Base-by-base conservation (phyloP, 2,888 invertebrate species). In the Troglohyphantes excavatus region DNA sequence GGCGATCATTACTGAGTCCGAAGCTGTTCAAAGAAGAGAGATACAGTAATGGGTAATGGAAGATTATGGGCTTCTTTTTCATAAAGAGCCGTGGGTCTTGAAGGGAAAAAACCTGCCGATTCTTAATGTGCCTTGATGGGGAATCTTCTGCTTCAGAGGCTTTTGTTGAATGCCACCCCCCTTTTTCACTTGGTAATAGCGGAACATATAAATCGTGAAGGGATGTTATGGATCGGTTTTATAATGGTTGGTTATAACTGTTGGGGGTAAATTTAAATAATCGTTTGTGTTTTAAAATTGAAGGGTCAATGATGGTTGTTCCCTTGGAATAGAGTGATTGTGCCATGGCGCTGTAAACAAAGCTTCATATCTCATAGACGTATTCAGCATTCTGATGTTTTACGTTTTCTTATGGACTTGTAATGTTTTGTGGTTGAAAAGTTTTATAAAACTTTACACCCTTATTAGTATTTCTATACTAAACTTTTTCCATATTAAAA, bases 1-100 rank as follows among this genome's bases (percentile, higher is more conserved):
- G 43, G 9, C 26, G 81, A 81, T 81, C 27, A 68, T 68, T 53
- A 53, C 81, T 23, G 53, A 68, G 46, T 46, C 53, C 68, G 53
- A 53, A 27, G 21, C 23, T 53, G 26, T 46, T 26, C 39, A 53
- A 6, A 6, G 70, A 19, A 27, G 19, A 19, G 13, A 21, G 33
- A 26, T 65, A 63, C 78, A 43, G 33, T 63, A 65, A 39, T 78
- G 21, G 46, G 21, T 43, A 78, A 65, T 65, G 53, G 43, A 17
- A 53, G 78, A 43, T 33, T 78, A 1, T 11, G 43, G 46, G 21
- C 43, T 23, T 43, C 46, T 46, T 19, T 21, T 33, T 43, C 3
- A 21, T 26, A 72, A 43, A 43, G 19, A 7, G 27, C 11, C 33
- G 29, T 0, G 9, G 65, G 65, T 17, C 26, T 19, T 26, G n/a